phyloP scores from a whole-genome alignment of 1,140 invertebrate genomes.

The Musca vetustissima region DNA sequence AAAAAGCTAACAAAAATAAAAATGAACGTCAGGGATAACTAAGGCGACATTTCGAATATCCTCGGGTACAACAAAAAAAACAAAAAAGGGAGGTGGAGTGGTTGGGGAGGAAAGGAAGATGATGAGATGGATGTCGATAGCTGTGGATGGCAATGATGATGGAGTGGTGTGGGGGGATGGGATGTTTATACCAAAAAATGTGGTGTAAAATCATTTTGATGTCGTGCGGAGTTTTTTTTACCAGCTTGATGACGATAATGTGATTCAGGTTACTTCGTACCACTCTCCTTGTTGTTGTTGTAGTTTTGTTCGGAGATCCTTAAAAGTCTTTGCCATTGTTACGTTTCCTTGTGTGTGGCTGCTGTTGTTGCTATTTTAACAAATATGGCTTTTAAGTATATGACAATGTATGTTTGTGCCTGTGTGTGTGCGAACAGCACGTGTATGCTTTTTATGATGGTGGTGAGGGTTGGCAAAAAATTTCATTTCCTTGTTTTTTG shows the following conservation, averaged over 20 bases:
- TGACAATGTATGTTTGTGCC: neutral
- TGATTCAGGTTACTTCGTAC: neutral
- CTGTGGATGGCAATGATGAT: neutral
- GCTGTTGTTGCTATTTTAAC: neutral
- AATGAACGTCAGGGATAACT: neutral
- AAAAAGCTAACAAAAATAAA: constrained; percentile 12
- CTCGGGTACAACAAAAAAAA: too few relatives aligned
- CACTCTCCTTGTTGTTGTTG: too few relatives aligned
- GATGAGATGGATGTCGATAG: too few relatives aligned
- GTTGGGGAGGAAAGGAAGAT: too few relatives aligned
- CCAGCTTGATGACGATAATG: neutral
- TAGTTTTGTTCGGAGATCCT: neutral
- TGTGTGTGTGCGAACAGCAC: neutral
- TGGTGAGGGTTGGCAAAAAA: constrained; percentile 23
- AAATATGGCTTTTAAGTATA: constrained; percentile 7
- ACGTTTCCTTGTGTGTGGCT: neutral
- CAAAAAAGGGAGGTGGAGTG: too few relatives aligned
- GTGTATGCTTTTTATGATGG: neutral
- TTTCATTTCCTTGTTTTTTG: neutral
- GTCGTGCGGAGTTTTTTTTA: constrained; percentile 3
- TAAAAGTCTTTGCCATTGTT: too few relatives aligned
- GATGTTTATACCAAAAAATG: constrained; percentile 1
- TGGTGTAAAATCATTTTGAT: constrained; percentile 22
- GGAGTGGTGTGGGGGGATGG: neutral
- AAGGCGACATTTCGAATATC: too few relatives aligned